Evolutionary conservation across 2,797 vertebrate genomes (phyloP).

Genomic region (Silurus lanzhouensis): DNA sequence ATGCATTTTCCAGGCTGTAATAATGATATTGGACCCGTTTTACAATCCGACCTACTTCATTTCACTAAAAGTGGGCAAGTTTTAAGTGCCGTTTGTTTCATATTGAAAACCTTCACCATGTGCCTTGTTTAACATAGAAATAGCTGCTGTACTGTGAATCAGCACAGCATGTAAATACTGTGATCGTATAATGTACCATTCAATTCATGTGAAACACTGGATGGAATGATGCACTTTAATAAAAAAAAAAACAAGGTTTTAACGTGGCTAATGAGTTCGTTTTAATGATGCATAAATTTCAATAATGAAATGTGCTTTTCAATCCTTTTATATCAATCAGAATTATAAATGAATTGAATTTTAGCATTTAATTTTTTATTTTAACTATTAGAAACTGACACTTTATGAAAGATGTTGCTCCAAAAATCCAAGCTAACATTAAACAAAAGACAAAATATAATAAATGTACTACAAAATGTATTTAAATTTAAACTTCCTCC

Average conservation of each 20-base stretch:
- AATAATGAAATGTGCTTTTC: neutral
- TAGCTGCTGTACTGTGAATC: constrained; percentile 10
- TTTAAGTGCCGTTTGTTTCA: constrained; percentile 3
- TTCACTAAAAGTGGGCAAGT: constrained; percentile 14
- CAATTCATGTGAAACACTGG: neutral
- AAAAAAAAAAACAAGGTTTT: neutral
- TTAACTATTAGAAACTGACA: too few species aligned
- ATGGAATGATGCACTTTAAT: neutral
- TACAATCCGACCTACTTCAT: constrained; percentile 56
- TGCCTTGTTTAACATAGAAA: neutral
- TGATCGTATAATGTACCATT: neutral
- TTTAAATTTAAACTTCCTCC: too few species aligned
- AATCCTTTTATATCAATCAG: neutral
- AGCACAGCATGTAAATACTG: constrained; percentile 12
- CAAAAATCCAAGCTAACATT: neutral
- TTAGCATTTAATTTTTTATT: too few species aligned
- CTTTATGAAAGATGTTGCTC: neutral
- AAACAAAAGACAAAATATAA: neutral
- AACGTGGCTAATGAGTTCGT: neutral
- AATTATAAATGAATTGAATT: neutral
- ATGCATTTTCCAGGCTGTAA: constrained; percentile 67
- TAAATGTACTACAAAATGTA: too few species aligned
- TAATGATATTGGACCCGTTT: constrained; percentile 66
- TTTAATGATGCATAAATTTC: neutral
- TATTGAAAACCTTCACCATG: neutral